phyloP scores from a whole-genome alignment of 2,113 vertebrate genomes.

The Phalacrocorax pelagicus region DNA sequence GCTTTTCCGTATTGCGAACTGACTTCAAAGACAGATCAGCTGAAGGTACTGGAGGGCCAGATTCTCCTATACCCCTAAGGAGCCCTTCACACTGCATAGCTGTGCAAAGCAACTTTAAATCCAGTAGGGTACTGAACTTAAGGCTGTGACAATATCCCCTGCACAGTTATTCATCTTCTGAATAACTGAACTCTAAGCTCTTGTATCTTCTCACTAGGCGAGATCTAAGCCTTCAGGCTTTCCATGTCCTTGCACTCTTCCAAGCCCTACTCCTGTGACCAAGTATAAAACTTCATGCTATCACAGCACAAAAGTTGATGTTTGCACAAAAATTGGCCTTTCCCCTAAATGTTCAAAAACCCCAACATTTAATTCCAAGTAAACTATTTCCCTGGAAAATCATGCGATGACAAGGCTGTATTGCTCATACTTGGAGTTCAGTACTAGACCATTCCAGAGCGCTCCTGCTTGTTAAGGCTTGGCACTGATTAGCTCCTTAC shows the following conservation, averaged over 20 bases:
- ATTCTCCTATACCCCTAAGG: background rate
- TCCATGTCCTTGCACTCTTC: background rate
- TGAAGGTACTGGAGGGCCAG: background rate
- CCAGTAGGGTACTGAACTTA: background rate
- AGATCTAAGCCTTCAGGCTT: conserved; percentile 16
- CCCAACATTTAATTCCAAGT: background rate
- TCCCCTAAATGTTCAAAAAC: background rate
- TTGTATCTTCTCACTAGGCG: background rate
- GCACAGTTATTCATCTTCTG: background rate
- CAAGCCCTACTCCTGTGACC: background rate
- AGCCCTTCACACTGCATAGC: background rate
- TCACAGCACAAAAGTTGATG: background rate
- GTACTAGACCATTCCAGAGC: background rate
- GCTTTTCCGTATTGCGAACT: background rate
- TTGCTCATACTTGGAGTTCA: background rate
- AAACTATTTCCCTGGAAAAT: background rate
- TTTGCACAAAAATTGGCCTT: background rate
- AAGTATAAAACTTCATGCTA: background rate
- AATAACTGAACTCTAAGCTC: background rate
- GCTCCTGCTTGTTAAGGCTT: background rate
- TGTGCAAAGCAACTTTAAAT: background rate
- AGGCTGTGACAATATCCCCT: background rate
- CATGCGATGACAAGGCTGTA: background rate
- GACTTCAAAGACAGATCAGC: background rate
- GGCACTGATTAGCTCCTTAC: background rate